A percentile compares a stretch with the other conserved stretches of the same genome.
phyloP scores from a whole-genome alignment of 2,888 invertebrate genomes.

The Meiosimyza decipiens region DNA sequence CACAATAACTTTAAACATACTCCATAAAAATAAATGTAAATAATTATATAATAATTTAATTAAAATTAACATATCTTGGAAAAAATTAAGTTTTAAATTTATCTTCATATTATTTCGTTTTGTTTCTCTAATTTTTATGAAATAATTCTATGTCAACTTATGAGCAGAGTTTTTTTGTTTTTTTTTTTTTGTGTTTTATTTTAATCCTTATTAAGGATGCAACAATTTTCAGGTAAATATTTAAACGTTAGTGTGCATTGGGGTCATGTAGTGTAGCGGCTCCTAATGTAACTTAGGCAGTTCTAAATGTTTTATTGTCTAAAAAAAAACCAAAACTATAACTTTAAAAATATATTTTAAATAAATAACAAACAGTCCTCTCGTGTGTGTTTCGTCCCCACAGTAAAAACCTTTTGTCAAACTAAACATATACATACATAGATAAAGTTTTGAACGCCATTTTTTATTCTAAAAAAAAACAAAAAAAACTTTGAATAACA shows the following conservation, averaged over 20 bases:
- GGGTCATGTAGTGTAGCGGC: slow-evolving; percentile 14
- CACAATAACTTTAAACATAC: slow-evolving; percentile 19
- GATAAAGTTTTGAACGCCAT: too few relatives aligned
- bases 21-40: slow-evolving; percentile 23
- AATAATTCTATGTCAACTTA: too few relatives aligned
- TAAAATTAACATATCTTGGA: slow-evolving; percentile 11
- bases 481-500: too few relatives aligned
- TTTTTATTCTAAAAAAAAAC: too few relatives aligned
- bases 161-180: background rate
- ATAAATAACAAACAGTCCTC: slow-evolving; percentile 6
- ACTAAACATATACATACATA: background rate
- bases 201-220: slow-evolving; percentile 20
- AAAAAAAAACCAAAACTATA: slow-evolving; percentile 4
- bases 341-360: slow-evolving; percentile 1
- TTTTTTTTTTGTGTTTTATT: background rate
- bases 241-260: slow-evolving; percentile 10
- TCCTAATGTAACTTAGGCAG: slow-evolving; percentile 7
- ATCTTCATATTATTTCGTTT: background rate
- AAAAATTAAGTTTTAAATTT: background rate
- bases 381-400: slow-evolving; percentile 17
- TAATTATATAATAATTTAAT: slow-evolving; percentile 20
- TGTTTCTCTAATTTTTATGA: too few relatives aligned
- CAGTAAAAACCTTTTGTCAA: slow-evolving; percentile 1
- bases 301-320: slow-evolving; percentile 8
- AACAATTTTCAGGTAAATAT: slow-evolving; percentile 29